Evolutionary conservation across 2,797 vertebrate species (phyloP).

Genomic region (Sternotherus odoratus): DNA sequence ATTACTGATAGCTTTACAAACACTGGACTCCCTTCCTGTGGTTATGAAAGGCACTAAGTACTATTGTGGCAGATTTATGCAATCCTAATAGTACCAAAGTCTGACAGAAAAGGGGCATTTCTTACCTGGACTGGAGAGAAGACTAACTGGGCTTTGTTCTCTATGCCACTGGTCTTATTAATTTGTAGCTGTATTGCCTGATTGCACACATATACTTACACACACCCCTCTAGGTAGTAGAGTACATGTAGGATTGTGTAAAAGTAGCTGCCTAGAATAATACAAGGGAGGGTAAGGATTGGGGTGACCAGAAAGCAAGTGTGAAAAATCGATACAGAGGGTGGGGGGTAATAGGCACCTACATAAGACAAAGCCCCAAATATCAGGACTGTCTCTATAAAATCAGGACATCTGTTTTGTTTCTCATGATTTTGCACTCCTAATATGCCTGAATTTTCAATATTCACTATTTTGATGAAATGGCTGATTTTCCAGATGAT

Average conservation of each 20-base stretch:
- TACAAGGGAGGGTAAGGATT: neutral
- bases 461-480: neutral
- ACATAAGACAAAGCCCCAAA: too few relatives aligned
- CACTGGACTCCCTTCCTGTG: neutral
- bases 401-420: too few relatives aligned
- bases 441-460: neutral
- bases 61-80: neutral
- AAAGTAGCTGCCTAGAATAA: neutral
- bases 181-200: neutral
- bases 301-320: too few relatives aligned
- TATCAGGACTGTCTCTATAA: too few relatives aligned
- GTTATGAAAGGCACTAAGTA: neutral
- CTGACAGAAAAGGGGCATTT: neutral
- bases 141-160: neutral
- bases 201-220: neutral
- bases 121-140: neutral
- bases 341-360: too few relatives aligned
- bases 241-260: neutral
- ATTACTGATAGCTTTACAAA: conserved; percentile 3
- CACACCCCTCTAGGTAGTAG: neutral
- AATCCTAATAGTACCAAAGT: neutral
- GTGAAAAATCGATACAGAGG: too few relatives aligned
- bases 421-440: neutral
- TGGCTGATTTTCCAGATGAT: neutral
- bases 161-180: neutral